Conservation (phyloP, 2,797 vertebrate species). For the Echiichthys vipera region DNA sequence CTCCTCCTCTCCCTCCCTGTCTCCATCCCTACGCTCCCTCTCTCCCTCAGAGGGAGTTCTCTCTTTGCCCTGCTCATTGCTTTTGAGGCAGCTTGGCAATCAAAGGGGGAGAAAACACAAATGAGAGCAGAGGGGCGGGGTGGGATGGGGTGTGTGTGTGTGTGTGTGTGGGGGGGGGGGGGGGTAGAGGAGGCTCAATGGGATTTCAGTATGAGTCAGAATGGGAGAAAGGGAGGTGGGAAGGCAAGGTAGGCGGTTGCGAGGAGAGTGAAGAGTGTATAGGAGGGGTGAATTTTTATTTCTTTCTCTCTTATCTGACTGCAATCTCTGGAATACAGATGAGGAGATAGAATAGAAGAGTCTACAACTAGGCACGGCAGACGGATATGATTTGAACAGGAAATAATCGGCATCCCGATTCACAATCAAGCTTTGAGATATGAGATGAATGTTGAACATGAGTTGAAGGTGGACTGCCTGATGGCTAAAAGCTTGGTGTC, state of each 20-base stretch:
- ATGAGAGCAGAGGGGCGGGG: conserved; percentile 67
- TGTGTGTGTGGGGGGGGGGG: not conserved
- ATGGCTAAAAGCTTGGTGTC: not conserved
- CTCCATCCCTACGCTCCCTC: conserved; percentile 48
- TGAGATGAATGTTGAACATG: conserved; percentile 6
- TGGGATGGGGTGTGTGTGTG: not conserved
- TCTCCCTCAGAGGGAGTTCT: conserved; percentile 66
- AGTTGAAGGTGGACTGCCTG: not conserved
- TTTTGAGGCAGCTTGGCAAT: conserved; percentile 78
- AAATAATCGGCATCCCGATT: conserved; percentile 59
- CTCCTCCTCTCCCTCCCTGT: conserved; percentile 31
- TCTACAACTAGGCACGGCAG: conserved; percentile 66
- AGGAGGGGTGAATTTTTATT: conserved; percentile 62
- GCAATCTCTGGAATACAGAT: conserved; percentile 82
- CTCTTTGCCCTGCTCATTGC: conserved; percentile 62
- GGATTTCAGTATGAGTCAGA: conserved; percentile 87
- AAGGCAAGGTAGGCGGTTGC: conserved; percentile 73
- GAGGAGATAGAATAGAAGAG: conserved; percentile 65
- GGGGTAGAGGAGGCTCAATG: conserved; percentile 71
- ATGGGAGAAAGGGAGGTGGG: conserved; percentile 77
- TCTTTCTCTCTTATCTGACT: conserved; percentile 76
- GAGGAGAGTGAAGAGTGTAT: conserved; percentile 66
- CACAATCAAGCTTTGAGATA: conserved; percentile 29
- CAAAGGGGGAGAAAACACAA: conserved; percentile 84
- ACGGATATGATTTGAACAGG: conserved; percentile 54